Evolutionary conservation across 2,797 vertebrate species (phyloP).

Genomic region (Percopsis omiscomaycus): DNA sequence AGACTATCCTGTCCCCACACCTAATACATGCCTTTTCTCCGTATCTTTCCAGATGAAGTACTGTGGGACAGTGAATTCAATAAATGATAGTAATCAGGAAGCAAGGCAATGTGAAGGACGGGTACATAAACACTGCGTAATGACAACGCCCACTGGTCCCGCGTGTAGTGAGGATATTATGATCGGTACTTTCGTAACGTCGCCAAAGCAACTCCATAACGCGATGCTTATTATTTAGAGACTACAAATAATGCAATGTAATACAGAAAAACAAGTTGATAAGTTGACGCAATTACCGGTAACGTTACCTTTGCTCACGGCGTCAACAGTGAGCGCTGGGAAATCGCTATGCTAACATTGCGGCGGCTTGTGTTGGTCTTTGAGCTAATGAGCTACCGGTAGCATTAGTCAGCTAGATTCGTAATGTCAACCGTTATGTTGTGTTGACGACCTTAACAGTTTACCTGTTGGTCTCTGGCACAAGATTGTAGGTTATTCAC

Average conservation of each 20-base stretch:
- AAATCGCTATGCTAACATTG: too few species aligned
- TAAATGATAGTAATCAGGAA: constrained; percentile 18
- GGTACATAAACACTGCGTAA: not conserved
- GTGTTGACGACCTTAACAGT: constrained; percentile 32
- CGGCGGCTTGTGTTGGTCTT: too few species aligned
- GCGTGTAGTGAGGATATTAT: not conserved
- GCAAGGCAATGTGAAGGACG: constrained; percentile 18
- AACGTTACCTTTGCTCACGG: not conserved
- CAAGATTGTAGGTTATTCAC: constrained; percentile 45
- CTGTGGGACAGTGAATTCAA: not conserved
- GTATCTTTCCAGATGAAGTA: not conserved
- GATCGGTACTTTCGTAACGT: too few species aligned
- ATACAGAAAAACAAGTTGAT: too few species aligned
- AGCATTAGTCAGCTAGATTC: constrained; percentile 18
- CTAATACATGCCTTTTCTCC: not conserved
- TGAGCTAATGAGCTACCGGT: constrained; percentile 6
- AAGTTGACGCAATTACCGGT: too few species aligned
- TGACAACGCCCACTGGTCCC: constrained; percentile 35
- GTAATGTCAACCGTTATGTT: not conserved
- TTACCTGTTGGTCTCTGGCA: constrained; percentile 64
- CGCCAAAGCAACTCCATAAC: too few species aligned
- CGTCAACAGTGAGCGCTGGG: too few species aligned
- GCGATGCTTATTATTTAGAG: too few species aligned
- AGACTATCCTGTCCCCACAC: not conserved
- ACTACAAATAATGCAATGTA: too few species aligned